A percentile compares a stretch with the other conserved stretches of the same genome.
Evolutionary conservation across 2,113 vertebrate genomes (phyloP).

Genomic region (Engraulis encrasicolus): DNA sequence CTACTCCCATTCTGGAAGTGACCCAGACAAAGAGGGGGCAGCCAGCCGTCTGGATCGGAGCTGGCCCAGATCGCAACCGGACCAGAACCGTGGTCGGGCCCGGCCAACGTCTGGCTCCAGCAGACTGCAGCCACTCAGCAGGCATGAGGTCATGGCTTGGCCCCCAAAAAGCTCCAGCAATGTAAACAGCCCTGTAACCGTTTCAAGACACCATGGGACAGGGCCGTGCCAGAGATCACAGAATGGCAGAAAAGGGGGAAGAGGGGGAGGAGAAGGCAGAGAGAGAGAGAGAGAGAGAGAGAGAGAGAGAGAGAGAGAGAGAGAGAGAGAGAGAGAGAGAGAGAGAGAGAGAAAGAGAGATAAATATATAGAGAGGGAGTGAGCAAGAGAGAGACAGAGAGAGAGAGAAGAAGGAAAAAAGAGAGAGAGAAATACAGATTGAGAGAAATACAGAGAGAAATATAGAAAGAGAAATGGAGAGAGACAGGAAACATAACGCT

Average conservation of each 20-base stretch:
- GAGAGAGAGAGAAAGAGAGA: no score
- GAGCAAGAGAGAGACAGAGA: background rate
- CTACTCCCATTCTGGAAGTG: background rate
- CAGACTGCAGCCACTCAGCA: background rate
- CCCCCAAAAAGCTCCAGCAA: background rate
- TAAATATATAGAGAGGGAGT: no score
- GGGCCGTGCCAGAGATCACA: background rate
- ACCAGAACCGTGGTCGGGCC: background rate
- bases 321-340: no score
- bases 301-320: no score
- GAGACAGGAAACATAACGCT: background rate
- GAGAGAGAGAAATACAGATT: background rate
- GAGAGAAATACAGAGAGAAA: no score
- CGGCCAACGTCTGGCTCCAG: no score
- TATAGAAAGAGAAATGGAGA: no score
- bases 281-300: background rate
- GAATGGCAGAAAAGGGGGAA: background rate
- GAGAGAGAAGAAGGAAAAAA: background rate
- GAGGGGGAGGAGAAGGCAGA: background rate
- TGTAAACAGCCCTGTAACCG: constrained; percentile 7
- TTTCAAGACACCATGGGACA: constrained; percentile 2
- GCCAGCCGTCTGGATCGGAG: background rate
- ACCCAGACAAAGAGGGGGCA: background rate
- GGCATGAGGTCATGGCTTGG: constrained; percentile 9
- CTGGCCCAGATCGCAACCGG: background rate